Evolutionary conservation across 2,113 vertebrate genomes (phyloP), one percentile per base, ranked within the genome.

Genomic region (Himantopus leucocephalus): DNA sequence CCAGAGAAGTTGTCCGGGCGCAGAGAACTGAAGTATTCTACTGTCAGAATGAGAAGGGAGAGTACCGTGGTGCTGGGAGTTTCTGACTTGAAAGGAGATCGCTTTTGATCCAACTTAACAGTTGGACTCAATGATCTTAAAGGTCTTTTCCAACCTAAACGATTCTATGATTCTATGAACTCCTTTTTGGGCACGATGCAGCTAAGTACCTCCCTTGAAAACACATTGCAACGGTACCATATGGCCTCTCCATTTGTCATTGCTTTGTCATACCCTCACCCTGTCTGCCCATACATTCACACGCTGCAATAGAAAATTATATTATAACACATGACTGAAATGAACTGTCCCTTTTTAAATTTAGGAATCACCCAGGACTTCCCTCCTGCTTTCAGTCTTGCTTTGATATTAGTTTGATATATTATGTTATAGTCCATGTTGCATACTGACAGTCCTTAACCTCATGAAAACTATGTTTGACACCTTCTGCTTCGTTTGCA

Each of bases 401-500:
- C 39, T 55, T 88, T 34, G 22, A 12, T 79, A 68, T 75, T 77
- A 37, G 41, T 59, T 77, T 79, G 77, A 21, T 88, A 50, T 73
- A 45, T 79, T 75, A 32, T 34, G 18, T 83, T 63, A 41, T 52
- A 62, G 50, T 66, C 26, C 17, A 76, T 24, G 43, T 47, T 86
- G 82, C 62, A 73, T 76, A 75, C 92, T 85, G 95, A 93, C 90
- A 82, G 27, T 80, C 35, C 74, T 93, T 96, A 92, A 93, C 73
- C 55, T 85, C 59, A n/a, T 86, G 58, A 90, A 94, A 76, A 29
- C 37, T 56, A 7, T 15, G 39, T 95, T 71, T 92, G 77, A 87
- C 66, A 60, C 67, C 70, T 88, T 77, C 73, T 82, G 67, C 77
- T 95, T 94, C 58, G 43, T 92, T 86, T 96, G 88, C 70, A 58